phyloP scores from a whole-genome alignment of 2,797 vertebrate genomes.

The Psittacula derbiana region DNA sequence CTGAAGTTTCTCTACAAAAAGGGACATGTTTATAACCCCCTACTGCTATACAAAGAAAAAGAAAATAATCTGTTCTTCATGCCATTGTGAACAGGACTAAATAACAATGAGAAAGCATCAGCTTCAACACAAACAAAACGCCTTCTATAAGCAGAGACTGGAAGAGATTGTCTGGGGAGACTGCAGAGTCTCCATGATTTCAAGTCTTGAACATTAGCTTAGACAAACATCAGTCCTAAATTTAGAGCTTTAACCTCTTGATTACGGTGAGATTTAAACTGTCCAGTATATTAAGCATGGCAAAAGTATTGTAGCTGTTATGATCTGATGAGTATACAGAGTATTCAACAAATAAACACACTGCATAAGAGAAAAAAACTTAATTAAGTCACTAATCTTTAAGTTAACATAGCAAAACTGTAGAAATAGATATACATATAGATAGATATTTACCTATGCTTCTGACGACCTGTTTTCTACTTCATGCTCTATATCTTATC shows the following conservation, averaged over 20 bases:
- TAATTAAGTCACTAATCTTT: not conserved
- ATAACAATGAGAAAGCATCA: conserved; percentile 36
- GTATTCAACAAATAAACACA: not conserved
- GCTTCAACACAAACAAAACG: not conserved
- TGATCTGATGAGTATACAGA: not conserved
- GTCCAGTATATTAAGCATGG: conserved; percentile 25
- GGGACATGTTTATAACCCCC: conserved; percentile 3
- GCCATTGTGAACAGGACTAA: not conserved
- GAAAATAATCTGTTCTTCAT: conserved; percentile 31
- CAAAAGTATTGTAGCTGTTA: not conserved
- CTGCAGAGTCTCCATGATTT: not conserved
- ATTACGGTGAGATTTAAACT: conserved; percentile 15
- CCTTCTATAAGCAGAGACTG: not conserved
- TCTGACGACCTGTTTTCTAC: not conserved
- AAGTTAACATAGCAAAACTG: not conserved
- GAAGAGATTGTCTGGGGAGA: not conserved
- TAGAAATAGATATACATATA: not conserved
- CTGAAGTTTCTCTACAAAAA: conserved; percentile 13
- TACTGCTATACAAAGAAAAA: not conserved
- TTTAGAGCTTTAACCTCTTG: not conserved
- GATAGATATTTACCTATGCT: not conserved
- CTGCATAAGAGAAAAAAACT: not conserved
- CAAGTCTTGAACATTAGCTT: not conserved
- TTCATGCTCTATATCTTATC: not conserved
- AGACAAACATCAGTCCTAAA: conserved; percentile 8